Evolutionary conservation across 2,113 vertebrate genomes (phyloP).

Genomic region (Microcebus jonahi): DNA sequence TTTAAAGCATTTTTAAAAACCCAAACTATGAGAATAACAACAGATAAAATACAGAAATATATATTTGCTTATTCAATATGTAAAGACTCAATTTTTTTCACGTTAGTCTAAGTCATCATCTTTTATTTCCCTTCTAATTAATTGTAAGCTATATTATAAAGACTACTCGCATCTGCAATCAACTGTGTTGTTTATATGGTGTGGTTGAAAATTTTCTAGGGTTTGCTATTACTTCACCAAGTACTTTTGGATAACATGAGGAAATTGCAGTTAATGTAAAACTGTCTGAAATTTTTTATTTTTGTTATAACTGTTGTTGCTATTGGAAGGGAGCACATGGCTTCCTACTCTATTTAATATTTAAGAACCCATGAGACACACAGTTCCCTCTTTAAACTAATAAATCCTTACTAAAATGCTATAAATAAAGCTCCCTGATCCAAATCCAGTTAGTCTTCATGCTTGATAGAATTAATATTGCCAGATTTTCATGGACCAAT

Average conservation of each 20-base stretch:
- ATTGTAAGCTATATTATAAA: slow-evolving; percentile 59
- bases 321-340: slow-evolving; percentile 62
- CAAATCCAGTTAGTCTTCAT: slow-evolving; percentile 81
- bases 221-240: slow-evolving; percentile 70
- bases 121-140: slow-evolving; percentile 58
- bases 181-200: slow-evolving; percentile 59
- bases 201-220: slow-evolving; percentile 54
- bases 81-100: slow-evolving; percentile 14
- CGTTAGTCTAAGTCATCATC: background rate
- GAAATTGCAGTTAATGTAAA: slow-evolving; percentile 68
- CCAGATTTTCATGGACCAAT: slow-evolving; percentile 78
- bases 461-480: slow-evolving; percentile 77
- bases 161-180: slow-evolving; percentile 29
- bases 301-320: slow-evolving; percentile 16
- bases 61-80: background rate
- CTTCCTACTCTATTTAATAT: slow-evolving; percentile 76
- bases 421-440: slow-evolving; percentile 83
- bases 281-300: slow-evolving; percentile 63
- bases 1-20: background rate
- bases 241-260: slow-evolving; percentile 66
- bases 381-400: slow-evolving; percentile 80
- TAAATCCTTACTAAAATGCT: slow-evolving; percentile 74
- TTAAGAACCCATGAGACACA: slow-evolving; percentile 58
- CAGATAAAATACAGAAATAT: background rate
- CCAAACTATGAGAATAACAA: background rate